Base-by-base conservation (phyloP, 2,113 vertebrate genomes). In the Isurus oxyrinchus region DNA sequence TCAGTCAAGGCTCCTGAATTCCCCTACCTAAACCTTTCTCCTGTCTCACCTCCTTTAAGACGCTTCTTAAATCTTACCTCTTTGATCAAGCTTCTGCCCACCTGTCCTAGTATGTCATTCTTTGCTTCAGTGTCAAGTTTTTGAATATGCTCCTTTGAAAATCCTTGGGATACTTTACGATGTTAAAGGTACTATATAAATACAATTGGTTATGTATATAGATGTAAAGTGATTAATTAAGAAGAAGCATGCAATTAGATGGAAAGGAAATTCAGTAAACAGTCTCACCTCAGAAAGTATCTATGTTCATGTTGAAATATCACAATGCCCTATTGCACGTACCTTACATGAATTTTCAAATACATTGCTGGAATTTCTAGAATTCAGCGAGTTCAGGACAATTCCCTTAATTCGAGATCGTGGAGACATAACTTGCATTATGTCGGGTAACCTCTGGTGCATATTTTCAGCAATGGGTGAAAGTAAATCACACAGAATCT, bases 401-500 rank as follows among this genome's bases (percentile, higher is more conserved):
- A 97, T 98, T 98, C 96, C 97, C 97, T 99, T 99, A 97, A 99
- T 97, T 98, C 98, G 98, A 96, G 97, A 97, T 97, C 98, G 98
- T 97, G 98, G 97, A 97, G 98, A 98, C 97, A 98, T 97, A 96
- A 98, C 96, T 96, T 97, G 98, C 97, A 98, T 97, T 97, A 97
- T 98, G 97, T 98, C 98, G 0, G 98, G 98, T 97, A 98, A 98
- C 97, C 98, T 98, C 98, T 98, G 98, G 97, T 98, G 98, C 97
- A 98, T 98, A 96, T 98, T 97, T 97, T 98, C 98, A 96, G 98
- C 98, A 97, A 98, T 98, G 96, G 98, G 98, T 97, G 98, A 97
- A 98, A 99, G 98, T 97, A 99, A 98, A 97, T 98, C 98, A 97
- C 98, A 97, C 97, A 99, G 98, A 97, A 99, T 98, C 99, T 99